These are phyloP conservation scores for Poecilia gillii DNA, from an alignment of 2,797 vertebrate genomes.

Conservation along the genomic window DNA sequence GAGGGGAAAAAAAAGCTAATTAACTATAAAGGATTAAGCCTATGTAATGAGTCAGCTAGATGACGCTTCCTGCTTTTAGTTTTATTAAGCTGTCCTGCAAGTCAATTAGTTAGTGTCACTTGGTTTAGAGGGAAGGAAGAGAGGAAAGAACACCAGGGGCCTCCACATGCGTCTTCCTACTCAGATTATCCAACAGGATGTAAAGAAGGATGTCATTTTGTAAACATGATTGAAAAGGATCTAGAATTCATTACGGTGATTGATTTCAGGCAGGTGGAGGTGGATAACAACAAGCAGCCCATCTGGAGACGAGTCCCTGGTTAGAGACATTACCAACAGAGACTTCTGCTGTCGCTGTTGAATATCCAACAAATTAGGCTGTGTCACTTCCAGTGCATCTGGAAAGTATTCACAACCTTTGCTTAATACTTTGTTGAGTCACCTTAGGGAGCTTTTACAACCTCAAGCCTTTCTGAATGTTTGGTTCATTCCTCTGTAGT, in stretches of 20 bases:
- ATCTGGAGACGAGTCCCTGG: constrained; percentile 33
- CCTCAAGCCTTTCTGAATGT: too few species aligned
- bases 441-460: too few species aligned
- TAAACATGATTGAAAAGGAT: constrained; percentile 46
- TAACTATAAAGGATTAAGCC: constrained; percentile 73
- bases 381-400: background rate
- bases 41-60: constrained; percentile 67
- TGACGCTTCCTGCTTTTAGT: constrained; percentile 70
- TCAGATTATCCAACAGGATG: constrained; percentile 40
- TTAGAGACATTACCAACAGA: constrained; percentile 13
- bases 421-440: background rate
- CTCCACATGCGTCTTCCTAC: constrained; percentile 19
- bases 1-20: constrained; percentile 59
- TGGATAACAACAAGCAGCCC: constrained; percentile 28
- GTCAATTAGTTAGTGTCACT: constrained; percentile 69
- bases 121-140: constrained; percentile 47
- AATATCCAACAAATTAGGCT: background rate
- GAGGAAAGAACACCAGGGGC: constrained; percentile 17
- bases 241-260: constrained; percentile 43
- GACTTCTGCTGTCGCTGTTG: background rate
- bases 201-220: constrained; percentile 43
- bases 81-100: constrained; percentile 67
- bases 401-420: background rate
- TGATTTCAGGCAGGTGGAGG: constrained; percentile 47
- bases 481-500: too few species aligned